Percentiles rank a stretch among this genome's conserved stretches.
Conservation (phyloP, 2,888 invertebrate species). For the Torymus auratus region DNA sequence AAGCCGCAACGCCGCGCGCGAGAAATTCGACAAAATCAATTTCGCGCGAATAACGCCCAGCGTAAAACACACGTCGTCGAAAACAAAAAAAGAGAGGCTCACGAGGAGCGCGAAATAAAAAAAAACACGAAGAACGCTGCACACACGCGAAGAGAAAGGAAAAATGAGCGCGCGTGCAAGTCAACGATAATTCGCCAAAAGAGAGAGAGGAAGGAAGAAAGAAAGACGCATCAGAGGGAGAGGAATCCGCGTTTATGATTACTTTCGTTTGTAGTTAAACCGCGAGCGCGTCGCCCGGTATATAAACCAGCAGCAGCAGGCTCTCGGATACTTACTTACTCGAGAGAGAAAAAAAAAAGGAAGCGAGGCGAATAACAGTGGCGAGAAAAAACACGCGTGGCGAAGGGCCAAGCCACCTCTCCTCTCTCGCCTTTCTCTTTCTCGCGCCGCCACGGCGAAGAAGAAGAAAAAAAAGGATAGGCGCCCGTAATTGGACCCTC, state of each 20-base stretch:
- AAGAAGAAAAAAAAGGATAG: background rate
- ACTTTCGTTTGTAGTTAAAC: constrained; percentile 54
- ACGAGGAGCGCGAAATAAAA: background rate
- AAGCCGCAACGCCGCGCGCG: background rate
- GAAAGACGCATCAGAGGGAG: background rate
- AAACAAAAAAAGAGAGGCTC: background rate
- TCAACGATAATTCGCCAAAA: constrained; percentile 30
- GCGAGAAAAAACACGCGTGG: constrained; percentile 24
- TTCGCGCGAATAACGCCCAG: background rate
- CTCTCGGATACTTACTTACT: too few relatives aligned
- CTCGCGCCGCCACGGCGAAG: constrained; percentile 18
- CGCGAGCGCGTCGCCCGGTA: background rate
- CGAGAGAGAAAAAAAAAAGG: constrained; percentile 7
- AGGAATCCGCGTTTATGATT: constrained; percentile 44
- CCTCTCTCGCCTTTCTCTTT: constrained; percentile 61
- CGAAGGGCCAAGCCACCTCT: constrained; percentile 60
- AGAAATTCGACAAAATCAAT: constrained; percentile 41
- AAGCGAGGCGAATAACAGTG: constrained; percentile 26
- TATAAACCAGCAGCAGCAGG: background rate
- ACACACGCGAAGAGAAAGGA: constrained; percentile 26
- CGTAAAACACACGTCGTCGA: constrained; percentile 14
- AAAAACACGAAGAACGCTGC: constrained; percentile 24
- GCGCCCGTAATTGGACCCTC: constrained; percentile 31
- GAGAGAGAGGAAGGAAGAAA: too few relatives aligned
- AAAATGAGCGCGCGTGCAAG: constrained; percentile 25